Conservation (phyloP, 2,113 vertebrate species). For the Platanista minor region DNA sequence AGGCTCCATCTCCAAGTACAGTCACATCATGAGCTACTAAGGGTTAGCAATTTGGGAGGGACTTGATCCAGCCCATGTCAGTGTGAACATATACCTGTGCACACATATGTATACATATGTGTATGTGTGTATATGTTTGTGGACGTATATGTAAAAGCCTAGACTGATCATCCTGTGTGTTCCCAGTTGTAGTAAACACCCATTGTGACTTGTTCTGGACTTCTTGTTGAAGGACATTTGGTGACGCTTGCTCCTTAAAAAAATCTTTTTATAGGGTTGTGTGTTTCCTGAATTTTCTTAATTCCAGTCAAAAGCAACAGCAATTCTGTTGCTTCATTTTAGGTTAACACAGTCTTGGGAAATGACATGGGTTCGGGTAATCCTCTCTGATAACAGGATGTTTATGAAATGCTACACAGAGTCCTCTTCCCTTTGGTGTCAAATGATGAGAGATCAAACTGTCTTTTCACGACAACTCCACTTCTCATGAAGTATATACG, state of each 20-base stretch:
- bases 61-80: neutral
- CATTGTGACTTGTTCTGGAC: neutral
- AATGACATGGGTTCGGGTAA: fast-evolving
- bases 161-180: neutral
- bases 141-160: neutral
- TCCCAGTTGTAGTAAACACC: too few relatives aligned
- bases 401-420: neutral
- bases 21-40: neutral
- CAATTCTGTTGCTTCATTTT: neutral
- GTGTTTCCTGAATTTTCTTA: neutral
- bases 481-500: neutral
- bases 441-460: neutral
- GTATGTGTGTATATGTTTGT: fast-evolving
- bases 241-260: neutral
- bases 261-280: neutral
- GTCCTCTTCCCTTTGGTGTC: neutral
- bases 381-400: neutral
- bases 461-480: fast-evolving
- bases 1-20: neutral
- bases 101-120: fast-evolving
- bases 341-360: neutral
- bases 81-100: neutral
- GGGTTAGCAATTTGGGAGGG: neutral
- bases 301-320: neutral
- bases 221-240: neutral